Base-by-base conservation (phyloP, 2,888 invertebrate genomes). In the Oligia fasciuncula region DNA sequence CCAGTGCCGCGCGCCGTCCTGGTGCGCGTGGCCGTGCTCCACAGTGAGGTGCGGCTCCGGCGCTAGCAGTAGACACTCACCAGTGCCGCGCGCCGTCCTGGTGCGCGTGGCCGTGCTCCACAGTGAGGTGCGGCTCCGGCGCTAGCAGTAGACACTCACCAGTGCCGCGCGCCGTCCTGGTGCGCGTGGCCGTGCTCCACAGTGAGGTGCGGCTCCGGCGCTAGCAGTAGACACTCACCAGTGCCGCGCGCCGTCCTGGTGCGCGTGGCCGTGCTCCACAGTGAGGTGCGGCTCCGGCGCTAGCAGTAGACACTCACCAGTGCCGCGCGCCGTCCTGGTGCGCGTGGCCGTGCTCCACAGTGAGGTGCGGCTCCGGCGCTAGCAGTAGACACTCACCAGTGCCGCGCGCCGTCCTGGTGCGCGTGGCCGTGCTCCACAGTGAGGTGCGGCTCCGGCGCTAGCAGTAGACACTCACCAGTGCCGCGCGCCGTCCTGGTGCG, bases 371-470 rank as follows among this genome's bases (percentile, higher is more conserved):
- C 88, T 29, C 29, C 5, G 5, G 35, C 35, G 35, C 35, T 35
- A 35, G 35, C 3, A 35, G 35, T 35, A 3, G 35, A 4, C 3
- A 40, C 69, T 91, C 4, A 96, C 96, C 96, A 96, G 51, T 94
- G 93, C 4, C 95, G 60, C 11, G 91, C 92, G 84, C 95, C 95
- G 5, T 95, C 95, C 91, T 96, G 97, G 72, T 94, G 95, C 66
- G 95, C 95, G 75, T 96, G 95, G 0, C 96, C 97, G 85, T 94
- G 95, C 80, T 96, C 96, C 2, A 96, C 95, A 9, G 96, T 96
- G 86, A 97, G 94, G 82, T 95, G 95, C 67, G 96, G 96, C 88
- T 29, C 29, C 5, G 5, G 35, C 35, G 35, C 35, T 35, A 35
- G 35, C 3, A 35, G 35, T 35, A 3, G 35, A 4, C 3, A 40